Evolutionary conservation across 1,140 invertebrate species (phyloP), one percentile per base, ranked within the genome.

Genomic region (Lamellibrachia luymesi): DNA sequence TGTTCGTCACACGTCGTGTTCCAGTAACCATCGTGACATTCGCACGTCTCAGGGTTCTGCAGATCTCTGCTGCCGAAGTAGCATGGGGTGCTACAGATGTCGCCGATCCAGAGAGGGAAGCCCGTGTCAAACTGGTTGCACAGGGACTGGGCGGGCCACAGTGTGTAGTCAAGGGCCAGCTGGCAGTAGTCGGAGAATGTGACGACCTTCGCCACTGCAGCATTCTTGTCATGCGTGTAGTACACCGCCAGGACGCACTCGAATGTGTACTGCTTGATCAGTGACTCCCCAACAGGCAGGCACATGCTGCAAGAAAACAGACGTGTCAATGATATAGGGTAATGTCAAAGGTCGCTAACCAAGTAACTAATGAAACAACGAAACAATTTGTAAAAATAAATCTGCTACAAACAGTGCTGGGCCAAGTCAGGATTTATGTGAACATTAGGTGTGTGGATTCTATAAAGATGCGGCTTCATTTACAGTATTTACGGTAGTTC

Each of bases 11-110:
- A 95, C 49, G 93, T 90, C n/a, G 91, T 91, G 89, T 94, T 94
- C 94, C 94, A 95, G 93, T 94, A 95, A 17, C 94, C 94, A 50
- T 90, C 50, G 51, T 92, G 51, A 93, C 94, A 95, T 13, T 91
- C 13, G 80, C 94, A 95, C 22, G 7, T 52, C 50, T 92, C 92
- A 7, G 92, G 50, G 51, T 93, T 13, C 10, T 91, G 90, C 6
- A 52, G 17, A 80, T 93, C 80, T 92, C 94, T 94, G 80, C 80
- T 92, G 5, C 94, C 94, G 92, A 94, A 95, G 91, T 89, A 93
- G 80, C 94, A 95, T 2, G 94, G 93, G 25, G 91, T 93, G 52
- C 94, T 93, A 92, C 94, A 95, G 52, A 93, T 64, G 50, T 92
- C 91, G 13, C 94, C 94, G 10, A 95, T 93, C 93, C 93, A 93